Evolutionary conservation across 1,140 invertebrate species (phyloP), one percentile per base, ranked within the genome.

Genomic region (Drosophila ercepeae): DNA sequence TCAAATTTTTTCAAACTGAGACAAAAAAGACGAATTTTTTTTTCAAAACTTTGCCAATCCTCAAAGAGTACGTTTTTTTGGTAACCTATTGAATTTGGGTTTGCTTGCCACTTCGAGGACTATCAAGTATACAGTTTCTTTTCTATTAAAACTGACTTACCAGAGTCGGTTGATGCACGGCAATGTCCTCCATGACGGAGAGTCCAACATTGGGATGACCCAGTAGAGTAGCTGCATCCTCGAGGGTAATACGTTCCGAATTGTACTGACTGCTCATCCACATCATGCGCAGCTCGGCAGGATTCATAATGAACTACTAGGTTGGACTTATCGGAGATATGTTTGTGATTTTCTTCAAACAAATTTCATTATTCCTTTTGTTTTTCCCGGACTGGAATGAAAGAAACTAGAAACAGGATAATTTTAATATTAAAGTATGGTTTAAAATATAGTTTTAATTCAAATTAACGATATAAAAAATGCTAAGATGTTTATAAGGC

Each of bases 231-330:
- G 90, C 75, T 6, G 77, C 77, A 76, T 91, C 90, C 18, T 91
- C 90, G 11, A 91, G 21, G 13, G 89, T 73, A 42, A 91, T 90
- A 21, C 90, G 86, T 48, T 91, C 90, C 3, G 79, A 79, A 44
- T 89, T 90, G 51, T 88, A 91, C 54, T 91, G 90, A 45, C 94
- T 94, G 93, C 95, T 95, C 95, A 95, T 95, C 77, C 95, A 94
- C 93, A 95, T 94, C 93, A 95, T 94, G 74, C 94, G 94, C 90
- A 95, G 90, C 78, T 95, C 94, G 16, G 93, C 91, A 89, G 90
- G 88, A 92, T 92, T 92, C 90, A 91, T 82, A 50, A 0, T 58
- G 19, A 50, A 6, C 41, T 25, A 13, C 13, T n/a, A n/a, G 3
- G 27, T 18, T 32, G 36, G 13, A 8, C 4, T 67, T 27, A 4